Evolutionary conservation across 2,797 vertebrate genomes (phyloP), one percentile per base, ranked within the genome.

Genomic region (Gymnothorax reevesii): DNA sequence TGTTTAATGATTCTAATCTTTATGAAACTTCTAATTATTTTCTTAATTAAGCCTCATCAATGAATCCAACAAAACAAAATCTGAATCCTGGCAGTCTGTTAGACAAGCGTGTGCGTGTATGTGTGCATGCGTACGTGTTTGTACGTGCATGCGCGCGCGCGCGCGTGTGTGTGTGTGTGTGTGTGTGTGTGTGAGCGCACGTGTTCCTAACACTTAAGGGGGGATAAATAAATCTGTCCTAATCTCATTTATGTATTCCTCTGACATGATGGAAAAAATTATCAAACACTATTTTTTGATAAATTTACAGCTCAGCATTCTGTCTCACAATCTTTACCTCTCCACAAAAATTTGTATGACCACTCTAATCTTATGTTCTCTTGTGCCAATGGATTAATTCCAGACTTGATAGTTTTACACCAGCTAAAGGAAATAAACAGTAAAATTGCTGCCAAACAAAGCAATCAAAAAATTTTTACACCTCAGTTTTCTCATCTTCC

Each of bases 221-320:
- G 92, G 91, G 88, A 52, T 73, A 71, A 94, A 95, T 95, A 95
- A 93, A 93, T 87, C 88, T 94, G 90, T 89, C 55, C 90, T 89
- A 88, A 89, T 89, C 91, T 94, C 92, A 95, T 94, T 95, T 95
- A 92, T 92, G 91, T 89, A 90, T 88, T 89, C 91, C 89, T 92
- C 91, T 93, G 89, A 94, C 95, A 95, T 96, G 95, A 95, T 95
- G 92, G 91, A 71, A 91, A 92, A 95, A 96, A 96, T 95, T 95
- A 93, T 92, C 90, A 95, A 94, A 96, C 95, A 95, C 95, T 94
- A 91, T 94, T 94, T 95, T 95, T 95, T 96, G 95, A 96, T 96
- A 95, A 93, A 95, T 95, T 95, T 94, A 95, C 42, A 92, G 91
- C 71, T 83, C 91, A 94, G 93, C 92, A 94, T 93, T 94, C 89